Evolutionary conservation across 2,888 invertebrate species (phyloP), one percentile per base, ranked within the genome.

Genomic region (Heliconius cydno): DNA sequence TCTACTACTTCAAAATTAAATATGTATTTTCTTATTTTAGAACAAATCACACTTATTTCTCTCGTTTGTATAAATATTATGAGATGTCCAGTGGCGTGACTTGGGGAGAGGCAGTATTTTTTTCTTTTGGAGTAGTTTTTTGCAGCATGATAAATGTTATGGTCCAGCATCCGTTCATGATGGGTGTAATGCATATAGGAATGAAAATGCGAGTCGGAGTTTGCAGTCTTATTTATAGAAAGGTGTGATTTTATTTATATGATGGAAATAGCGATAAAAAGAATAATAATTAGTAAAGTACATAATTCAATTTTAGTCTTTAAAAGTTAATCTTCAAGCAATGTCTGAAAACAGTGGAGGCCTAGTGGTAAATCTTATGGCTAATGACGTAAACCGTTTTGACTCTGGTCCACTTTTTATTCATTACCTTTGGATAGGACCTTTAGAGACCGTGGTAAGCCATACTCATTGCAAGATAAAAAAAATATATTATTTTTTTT

Each of bases 201-300:
- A 97, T 98, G 96, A 96, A 97, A 88, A 96, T 98, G 86, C 95
- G 98, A 82, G 96, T 98, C 0, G 98, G 98, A 0, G 96, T 97
- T 75, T 98, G 98, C 88, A 97, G 98, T 72, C 91, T 98, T 15
- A 96, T 99, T 85, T 98, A 98, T 87, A 96, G 98, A 93, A 98
- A 98, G 96, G 75, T 73, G 98, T 98, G 83, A 34, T 57, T 72
- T 25, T 12, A 28, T 46, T 63, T n/a, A 10, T 13, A 65, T 46
- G 12, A 63, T 41, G 2, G 5, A 68, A 41, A 15, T 12, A 41
- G 6, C n/a, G 13, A 25, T 67, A 67, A 7, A 41, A 15, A 68
- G 15, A 1, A 41, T 41, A 70, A 70, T 25, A n/a, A 41, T 13
- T 3, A 5, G 5, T n/a, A 70, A 46, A 25, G 10, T 57, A 1